Evolutionary conservation across 2,888 invertebrate genomes (phyloP).

Genomic region (Hecatera dysodea): DNA sequence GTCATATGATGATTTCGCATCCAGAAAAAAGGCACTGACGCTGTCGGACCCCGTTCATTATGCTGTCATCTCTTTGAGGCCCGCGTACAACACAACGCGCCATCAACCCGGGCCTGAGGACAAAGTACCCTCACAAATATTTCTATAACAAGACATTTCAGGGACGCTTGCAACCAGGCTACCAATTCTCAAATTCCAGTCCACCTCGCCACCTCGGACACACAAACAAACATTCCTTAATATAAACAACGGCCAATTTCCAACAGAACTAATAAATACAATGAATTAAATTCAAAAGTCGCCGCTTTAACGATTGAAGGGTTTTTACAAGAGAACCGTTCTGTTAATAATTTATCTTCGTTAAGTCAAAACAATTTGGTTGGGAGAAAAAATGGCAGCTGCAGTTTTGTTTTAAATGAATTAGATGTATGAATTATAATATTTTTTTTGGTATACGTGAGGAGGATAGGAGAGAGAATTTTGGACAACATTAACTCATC

Average conservation of each 20-base stretch:
- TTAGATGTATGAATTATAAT: not conserved
- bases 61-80: too few relatives aligned
- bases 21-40: too few relatives aligned
- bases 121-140: too few relatives aligned
- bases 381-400: conserved; percentile 24
- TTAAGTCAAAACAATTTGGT: conserved; percentile 32
- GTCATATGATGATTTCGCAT: too few relatives aligned
- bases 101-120: too few relatives aligned
- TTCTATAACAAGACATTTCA: too few relatives aligned
- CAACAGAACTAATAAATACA: conserved; percentile 49
- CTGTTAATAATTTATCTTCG: conserved; percentile 44
- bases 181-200: not conserved
- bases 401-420: conserved; percentile 2
- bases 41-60: too few relatives aligned
- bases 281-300: conserved; percentile 45
- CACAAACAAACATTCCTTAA: conserved; percentile 16
- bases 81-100: too few relatives aligned
- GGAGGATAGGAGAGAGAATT: too few relatives aligned
- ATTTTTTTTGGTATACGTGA: not conserved
- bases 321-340: conserved; percentile 43
- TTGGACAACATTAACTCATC: too few relatives aligned
- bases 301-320: conserved; percentile 34
- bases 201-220: not conserved
- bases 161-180: not conserved
- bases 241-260: conserved; percentile 19